phyloP scores from a whole-genome alignment of 2,797 vertebrate genomes.

The Stomatorhinus walkeri region DNA sequence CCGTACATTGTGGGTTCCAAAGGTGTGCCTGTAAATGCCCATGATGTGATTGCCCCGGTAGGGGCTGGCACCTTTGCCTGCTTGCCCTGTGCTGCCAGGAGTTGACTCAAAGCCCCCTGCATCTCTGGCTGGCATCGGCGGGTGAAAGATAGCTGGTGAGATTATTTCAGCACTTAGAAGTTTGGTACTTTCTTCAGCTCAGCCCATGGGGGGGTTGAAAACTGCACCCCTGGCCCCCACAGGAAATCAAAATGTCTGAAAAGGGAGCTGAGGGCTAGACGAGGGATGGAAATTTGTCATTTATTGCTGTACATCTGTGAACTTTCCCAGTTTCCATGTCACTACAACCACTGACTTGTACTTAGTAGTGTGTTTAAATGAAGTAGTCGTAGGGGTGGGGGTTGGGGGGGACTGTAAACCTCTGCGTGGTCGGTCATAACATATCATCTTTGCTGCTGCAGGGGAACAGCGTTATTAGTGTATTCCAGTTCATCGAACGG shows the following conservation, averaged over 20 bases:
- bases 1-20: background rate
- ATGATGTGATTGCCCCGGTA: background rate
- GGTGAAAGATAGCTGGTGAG: background rate
- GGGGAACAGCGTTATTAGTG: constrained; percentile 91
- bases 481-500: constrained; percentile 88
- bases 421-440: constrained; percentile 50
- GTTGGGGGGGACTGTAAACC: background rate
- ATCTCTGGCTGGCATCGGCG: background rate
- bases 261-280: background rate
- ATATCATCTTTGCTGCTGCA: constrained; percentile 87
- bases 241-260: background rate
- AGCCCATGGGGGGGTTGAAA: background rate
- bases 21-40: background rate
- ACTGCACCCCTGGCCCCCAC: background rate
- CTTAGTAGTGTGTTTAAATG: background rate
- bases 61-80: background rate
- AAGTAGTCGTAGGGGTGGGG: background rate
- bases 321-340: background rate
- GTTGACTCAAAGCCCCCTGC: background rate
- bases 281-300: background rate
- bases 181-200: background rate
- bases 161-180: background rate
- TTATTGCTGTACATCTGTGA: background rate
- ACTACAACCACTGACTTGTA: background rate
- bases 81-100: background rate